Conservation (phyloP, 2,888 invertebrate species). For the Archaeoteleia sp. region DNA sequence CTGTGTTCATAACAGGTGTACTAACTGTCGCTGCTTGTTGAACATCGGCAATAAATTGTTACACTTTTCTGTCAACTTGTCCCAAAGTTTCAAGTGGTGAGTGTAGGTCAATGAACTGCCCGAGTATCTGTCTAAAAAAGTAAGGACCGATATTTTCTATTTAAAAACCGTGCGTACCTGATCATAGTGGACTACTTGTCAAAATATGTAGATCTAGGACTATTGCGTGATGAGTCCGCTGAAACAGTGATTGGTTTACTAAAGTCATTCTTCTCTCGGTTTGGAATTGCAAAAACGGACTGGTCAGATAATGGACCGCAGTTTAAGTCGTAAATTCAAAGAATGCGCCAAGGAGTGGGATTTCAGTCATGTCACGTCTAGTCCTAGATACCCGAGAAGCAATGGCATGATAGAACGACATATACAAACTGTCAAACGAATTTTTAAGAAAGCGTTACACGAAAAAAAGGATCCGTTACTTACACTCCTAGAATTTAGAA, state of each 20-base stretch:
- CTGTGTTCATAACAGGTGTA: no score
- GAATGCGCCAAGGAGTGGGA: slow-evolving; percentile 37
- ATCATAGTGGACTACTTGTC: slow-evolving; percentile 38
- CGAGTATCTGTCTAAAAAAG: no score
- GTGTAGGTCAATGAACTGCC: no score
- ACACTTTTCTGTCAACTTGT: no score
- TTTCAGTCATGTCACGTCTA: slow-evolving; percentile 40
- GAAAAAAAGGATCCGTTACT: slow-evolving; percentile 46
- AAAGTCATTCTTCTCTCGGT: slow-evolving; percentile 37
- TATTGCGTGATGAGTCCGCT: slow-evolving; percentile 9
- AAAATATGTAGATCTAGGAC: slow-evolving; percentile 27
- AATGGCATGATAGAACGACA: slow-evolving; percentile 52
- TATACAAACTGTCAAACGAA: slow-evolving; percentile 42
- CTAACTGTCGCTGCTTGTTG: no score
- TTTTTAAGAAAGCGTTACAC: slow-evolving; percentile 33
- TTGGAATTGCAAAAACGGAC: slow-evolving; percentile 34
- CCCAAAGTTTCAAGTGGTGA: no score
- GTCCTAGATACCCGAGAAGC: slow-evolving; percentile 35
- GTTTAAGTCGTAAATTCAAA: slow-evolving; percentile 32
- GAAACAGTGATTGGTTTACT: slow-evolving; percentile 19
- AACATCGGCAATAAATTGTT: no score
- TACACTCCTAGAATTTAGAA: slow-evolving; percentile 48
- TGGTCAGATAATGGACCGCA: slow-evolving; percentile 48
- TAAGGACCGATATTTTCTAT: slow-evolving; percentile 33
- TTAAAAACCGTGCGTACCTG: slow-evolving; percentile 14